phyloP scores from a whole-genome alignment of 2,888 invertebrate genomes.

The Selenia dentaria region DNA sequence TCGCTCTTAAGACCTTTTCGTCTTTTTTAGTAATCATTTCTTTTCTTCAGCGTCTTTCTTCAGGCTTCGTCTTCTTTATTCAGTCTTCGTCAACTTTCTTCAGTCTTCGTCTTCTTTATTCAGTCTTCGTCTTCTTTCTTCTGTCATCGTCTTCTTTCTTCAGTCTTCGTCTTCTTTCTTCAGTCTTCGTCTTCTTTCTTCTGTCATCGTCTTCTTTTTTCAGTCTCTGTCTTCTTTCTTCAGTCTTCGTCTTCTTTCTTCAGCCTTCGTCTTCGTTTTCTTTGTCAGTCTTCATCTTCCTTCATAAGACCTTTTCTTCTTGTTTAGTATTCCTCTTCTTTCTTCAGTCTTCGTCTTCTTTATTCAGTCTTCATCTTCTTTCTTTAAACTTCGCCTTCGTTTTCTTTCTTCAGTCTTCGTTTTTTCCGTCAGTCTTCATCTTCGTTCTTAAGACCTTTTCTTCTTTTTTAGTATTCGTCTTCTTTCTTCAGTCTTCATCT shows the following conservation, averaged over 20 bases:
- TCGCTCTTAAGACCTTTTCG: too few species aligned
- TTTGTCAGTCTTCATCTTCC: not conserved
- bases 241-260: too few species aligned
- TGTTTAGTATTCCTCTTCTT: conserved; percentile 1
- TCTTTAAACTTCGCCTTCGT: not conserved
- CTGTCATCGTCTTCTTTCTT: conserved; percentile 15
- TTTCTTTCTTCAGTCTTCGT: not conserved
- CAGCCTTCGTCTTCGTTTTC: not conserved
- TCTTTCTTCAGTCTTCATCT: too few species aligned
- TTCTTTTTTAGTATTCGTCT: not conserved
- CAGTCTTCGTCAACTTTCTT: not conserved
- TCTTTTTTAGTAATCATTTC: too few species aligned
- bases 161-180: conserved; percentile 7
- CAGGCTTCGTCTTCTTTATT: not conserved
- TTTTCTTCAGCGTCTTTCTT: too few species aligned
- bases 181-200: too few species aligned
- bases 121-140: conserved; percentile 3
- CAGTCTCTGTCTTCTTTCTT: conserved; percentile 6
- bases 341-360: conserved; percentile 4
- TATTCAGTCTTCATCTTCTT: not conserved
- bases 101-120: not conserved
- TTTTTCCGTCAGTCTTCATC: conserved; percentile 3
- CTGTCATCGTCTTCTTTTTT: too few species aligned
- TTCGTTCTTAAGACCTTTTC: not conserved
- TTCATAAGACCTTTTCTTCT: too few species aligned